A percentile compares a stretch with the other conserved stretches of the same genome.
These are phyloP conservation scores for Caprella mutica DNA, from an alignment of 2,888 invertebrate genomes.

Conservation along the genomic window DNA sequence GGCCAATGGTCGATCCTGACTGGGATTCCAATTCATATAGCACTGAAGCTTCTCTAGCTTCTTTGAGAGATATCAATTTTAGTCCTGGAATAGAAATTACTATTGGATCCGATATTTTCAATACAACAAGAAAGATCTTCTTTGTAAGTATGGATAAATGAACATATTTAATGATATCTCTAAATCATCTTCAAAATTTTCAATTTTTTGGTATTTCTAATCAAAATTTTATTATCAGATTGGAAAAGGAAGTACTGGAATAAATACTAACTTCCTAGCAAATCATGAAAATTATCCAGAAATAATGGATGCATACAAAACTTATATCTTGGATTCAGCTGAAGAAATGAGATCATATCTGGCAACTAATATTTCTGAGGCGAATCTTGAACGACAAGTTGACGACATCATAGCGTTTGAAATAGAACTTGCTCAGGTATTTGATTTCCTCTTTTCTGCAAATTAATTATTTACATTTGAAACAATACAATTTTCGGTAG, in stretches of 20 bases:
- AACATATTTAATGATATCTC: too few species aligned
- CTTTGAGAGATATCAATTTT: conserved; percentile 14
- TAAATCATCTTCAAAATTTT: background rate
- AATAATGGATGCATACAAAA: conserved; percentile 14
- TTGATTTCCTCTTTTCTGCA: background rate
- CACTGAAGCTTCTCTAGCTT: conserved; percentile 13
- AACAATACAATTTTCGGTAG: background rate
- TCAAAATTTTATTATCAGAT: background rate
- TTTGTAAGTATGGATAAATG: conserved; percentile 16
- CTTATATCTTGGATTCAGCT: conserved; percentile 17
- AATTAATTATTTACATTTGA: background rate
- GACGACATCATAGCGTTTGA: conserved; percentile 25
- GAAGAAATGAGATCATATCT: conserved; percentile 12
- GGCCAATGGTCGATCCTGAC: conserved; percentile 19
- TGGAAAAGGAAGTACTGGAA: conserved; percentile 11
- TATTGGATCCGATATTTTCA: conserved; percentile 12
- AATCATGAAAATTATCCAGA: conserved; percentile 10
- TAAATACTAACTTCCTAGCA: conserved; percentile 16
- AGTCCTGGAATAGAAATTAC: conserved; percentile 15
- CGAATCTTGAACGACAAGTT: conserved; percentile 14
- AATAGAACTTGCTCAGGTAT: conserved; percentile 11
- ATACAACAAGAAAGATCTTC: conserved; percentile 14
- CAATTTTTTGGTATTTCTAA: background rate
- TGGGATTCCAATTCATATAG: conserved; percentile 16
- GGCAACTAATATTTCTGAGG: conserved; percentile 14